phyloP scores from a whole-genome alignment of 1,140 invertebrate genomes.

The Leptinotarsa defecta region DNA sequence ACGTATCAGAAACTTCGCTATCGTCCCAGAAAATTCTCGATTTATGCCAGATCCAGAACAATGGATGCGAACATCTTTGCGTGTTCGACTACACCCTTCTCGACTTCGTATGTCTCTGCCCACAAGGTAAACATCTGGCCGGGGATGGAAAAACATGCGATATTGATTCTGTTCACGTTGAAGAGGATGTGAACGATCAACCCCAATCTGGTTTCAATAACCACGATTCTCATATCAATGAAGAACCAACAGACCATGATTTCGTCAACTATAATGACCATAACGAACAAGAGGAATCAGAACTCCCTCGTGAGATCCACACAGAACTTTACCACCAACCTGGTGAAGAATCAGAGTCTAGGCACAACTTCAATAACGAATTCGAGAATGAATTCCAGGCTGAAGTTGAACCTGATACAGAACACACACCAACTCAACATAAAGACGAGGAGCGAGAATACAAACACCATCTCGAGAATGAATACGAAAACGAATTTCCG shows the following conservation, averaged over 20 bases:
- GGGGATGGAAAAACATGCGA: constrained; percentile 59
- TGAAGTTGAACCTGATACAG: constrained; percentile 1
- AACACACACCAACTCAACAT: neutral
- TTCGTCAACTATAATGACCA: neutral
- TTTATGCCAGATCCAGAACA: constrained; percentile 74
- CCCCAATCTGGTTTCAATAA: neutral
- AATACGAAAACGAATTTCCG: constrained; percentile 2
- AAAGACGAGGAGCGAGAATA: constrained; percentile 7
- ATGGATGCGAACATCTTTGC: constrained; percentile 77
- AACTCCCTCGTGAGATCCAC: constrained; percentile 11
- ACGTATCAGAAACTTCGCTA: constrained; percentile 59
- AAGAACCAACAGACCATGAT: constrained; percentile 5
- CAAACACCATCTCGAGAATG: constrained; percentile 35
- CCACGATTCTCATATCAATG: constrained; percentile 1
- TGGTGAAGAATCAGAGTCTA: constrained; percentile 28
- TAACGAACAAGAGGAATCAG: constrained; percentile 35
- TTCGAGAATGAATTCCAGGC: constrained; percentile 7
- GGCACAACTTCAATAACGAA: constrained; percentile 29
- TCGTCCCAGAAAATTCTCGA: constrained; percentile 64
- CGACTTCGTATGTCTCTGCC: constrained; percentile 74
- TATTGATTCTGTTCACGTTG: constrained; percentile 26
- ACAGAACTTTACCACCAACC: neutral
- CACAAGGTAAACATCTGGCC: constrained; percentile 59
- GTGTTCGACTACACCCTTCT: constrained; percentile 68
- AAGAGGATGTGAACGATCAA: neutral